Conservation (phyloP, 2,113 vertebrate genomes). For the Tinamus guttatus region DNA sequence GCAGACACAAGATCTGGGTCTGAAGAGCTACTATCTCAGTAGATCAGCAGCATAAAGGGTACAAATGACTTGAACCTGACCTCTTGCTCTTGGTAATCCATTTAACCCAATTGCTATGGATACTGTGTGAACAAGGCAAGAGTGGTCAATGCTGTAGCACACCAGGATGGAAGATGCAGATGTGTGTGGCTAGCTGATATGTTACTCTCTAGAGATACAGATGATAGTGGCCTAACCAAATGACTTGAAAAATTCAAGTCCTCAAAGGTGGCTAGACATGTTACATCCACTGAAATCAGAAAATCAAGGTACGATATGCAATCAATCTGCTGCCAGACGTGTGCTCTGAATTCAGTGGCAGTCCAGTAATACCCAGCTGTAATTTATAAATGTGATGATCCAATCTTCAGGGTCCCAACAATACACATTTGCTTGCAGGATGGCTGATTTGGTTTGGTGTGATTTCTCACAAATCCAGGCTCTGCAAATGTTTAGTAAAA, state of each 20-base stretch:
- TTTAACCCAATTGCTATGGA: not conserved
- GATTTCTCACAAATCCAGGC: not conserved
- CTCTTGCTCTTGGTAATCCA: not conserved
- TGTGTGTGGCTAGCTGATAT: not conserved
- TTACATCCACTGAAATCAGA: not conserved
- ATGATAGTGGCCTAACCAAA: not conserved
- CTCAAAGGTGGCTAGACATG: not conserved
- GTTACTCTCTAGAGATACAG: not conserved
- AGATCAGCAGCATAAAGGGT: not conserved
- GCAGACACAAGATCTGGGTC: not conserved
- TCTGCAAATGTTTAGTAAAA: not conserved
- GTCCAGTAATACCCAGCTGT: not conserved
- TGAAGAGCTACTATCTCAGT: not conserved
- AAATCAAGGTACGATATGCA: not conserved
- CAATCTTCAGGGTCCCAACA: not conserved
- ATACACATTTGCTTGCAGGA: too few species aligned
- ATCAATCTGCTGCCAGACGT: not conserved
- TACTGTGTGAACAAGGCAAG: not conserved
- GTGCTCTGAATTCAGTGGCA: not conserved
- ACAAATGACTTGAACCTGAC: not conserved
- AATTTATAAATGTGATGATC: not conserved
- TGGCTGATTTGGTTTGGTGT: not conserved
- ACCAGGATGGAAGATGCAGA: not conserved
- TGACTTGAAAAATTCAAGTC: not conserved
- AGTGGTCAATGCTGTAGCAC: not conserved